Evolutionary conservation across 2,888 invertebrate species (phyloP).

Genomic region (Sepiola atlantica): DNA sequence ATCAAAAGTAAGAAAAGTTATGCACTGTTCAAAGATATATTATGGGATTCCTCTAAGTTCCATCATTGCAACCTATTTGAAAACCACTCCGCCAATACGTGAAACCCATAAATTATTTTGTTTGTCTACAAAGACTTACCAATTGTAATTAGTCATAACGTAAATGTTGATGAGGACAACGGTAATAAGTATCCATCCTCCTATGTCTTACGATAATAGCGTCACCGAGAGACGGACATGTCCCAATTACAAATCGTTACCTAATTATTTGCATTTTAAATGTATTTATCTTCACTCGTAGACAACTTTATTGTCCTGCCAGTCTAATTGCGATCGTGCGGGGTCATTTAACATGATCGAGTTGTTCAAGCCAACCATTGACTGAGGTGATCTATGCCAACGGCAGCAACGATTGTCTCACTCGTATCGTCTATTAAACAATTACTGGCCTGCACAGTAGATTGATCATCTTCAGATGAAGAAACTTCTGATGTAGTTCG

Average conservation of each 20-base stretch:
- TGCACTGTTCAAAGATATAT: too few relatives aligned
- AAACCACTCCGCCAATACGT: too few relatives aligned
- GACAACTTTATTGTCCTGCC: not conserved
- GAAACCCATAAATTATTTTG: not conserved
- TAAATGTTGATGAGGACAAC: not conserved
- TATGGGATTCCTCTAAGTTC: too few relatives aligned
- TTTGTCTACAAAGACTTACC: not conserved
- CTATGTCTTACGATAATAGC: not conserved
- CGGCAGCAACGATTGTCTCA: not conserved
- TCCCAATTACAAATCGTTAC: not conserved
- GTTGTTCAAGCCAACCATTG: conserved; percentile 48
- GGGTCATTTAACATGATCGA: conserved; percentile 48
- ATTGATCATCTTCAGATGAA: not conserved
- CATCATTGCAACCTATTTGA: too few relatives aligned
- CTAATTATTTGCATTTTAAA: conserved; percentile 32
- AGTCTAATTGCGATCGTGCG: not conserved
- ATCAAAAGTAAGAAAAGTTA: too few relatives aligned
- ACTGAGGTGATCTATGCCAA: not conserved
- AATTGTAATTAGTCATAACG: not conserved
- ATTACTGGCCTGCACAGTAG: not conserved
- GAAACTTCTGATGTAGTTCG: not conserved
- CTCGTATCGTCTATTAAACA: not conserved
- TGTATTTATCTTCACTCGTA: not conserved
- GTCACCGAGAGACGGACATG: not conserved
- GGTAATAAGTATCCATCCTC: not conserved